Evolutionary conservation across 2,113 vertebrate genomes (phyloP).

Genomic region (Leucoraja erinaceus): DNA sequence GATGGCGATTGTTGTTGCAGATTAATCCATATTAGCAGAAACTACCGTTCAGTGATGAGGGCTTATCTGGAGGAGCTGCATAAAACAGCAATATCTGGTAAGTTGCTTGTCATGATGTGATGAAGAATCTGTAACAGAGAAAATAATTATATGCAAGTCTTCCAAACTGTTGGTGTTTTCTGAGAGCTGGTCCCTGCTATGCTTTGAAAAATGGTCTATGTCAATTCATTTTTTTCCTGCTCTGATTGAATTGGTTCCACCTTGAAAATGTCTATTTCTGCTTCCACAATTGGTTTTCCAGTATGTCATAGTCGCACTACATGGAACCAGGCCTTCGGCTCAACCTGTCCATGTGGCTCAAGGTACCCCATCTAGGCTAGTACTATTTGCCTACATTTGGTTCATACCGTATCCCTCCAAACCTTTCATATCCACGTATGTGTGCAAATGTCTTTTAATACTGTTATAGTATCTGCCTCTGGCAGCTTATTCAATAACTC

Average conservation of each 20-base stretch:
- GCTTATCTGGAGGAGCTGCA: slow-evolving; percentile 94
- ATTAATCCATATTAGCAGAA: slow-evolving; percentile 89
- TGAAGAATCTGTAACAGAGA: background rate
- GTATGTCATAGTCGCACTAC: too few relatives aligned
- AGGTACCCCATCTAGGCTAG: too few relatives aligned
- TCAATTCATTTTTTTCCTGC: background rate
- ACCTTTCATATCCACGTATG: too few relatives aligned
- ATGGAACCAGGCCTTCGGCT: too few relatives aligned
- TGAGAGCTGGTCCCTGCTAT: background rate
- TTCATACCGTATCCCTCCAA: too few relatives aligned
- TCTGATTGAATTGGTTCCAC: background rate
- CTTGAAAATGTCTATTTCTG: background rate
- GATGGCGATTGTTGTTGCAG: slow-evolving; percentile 53
- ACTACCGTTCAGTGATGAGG: slow-evolving; percentile 87
- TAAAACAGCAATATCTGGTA: slow-evolving; percentile 56
- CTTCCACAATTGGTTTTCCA: background rate
- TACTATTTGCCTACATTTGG: too few relatives aligned
- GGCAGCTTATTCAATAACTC: too few relatives aligned
- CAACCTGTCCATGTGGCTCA: too few relatives aligned
- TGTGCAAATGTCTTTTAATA: too few relatives aligned
- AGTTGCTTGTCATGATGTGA: slow-evolving; percentile 50
- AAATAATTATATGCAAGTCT: background rate
- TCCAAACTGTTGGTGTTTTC: background rate
- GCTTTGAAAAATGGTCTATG: too few relatives aligned
- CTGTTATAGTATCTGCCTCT: too few relatives aligned